Percentiles rank a stretch among this genome's conserved stretches.
Evolutionary conservation across 2,113 vertebrate species (phyloP).

Genomic region (Cheilinus undulatus): DNA sequence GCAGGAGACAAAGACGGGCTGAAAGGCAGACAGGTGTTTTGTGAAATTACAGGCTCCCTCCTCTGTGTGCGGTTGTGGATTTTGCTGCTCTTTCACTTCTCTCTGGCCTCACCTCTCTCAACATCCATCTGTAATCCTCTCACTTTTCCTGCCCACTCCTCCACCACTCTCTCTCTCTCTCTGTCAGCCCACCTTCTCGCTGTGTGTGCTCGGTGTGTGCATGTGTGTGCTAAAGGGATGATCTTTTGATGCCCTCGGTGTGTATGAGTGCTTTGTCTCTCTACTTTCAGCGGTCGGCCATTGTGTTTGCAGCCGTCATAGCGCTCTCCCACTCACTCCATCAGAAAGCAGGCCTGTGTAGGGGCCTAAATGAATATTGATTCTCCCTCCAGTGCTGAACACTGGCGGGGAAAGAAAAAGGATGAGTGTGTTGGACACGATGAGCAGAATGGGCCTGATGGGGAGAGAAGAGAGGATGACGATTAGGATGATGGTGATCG

Average conservation of each 20-base stretch:
- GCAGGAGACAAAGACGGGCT: slow-evolving; percentile 57
- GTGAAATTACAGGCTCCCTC: slow-evolving; percentile 79
- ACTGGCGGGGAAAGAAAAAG: slow-evolving; percentile 49
- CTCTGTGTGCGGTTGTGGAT: slow-evolving; percentile 74
- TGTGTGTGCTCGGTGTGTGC: background rate
- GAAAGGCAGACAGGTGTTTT: slow-evolving; percentile 70
- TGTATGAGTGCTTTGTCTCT: slow-evolving; percentile 69
- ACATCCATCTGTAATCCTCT: slow-evolving; percentile 73
- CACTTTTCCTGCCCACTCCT: slow-evolving; percentile 67
- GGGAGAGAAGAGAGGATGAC: slow-evolving; percentile 60
- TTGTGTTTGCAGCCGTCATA: slow-evolving; percentile 75
- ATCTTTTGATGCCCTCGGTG: slow-evolving; percentile 76
- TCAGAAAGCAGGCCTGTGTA: slow-evolving; percentile 75
- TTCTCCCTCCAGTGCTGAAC: slow-evolving; percentile 79
- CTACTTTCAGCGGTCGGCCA: slow-evolving; percentile 64
- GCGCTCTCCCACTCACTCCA: slow-evolving; percentile 79
- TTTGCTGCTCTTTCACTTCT: slow-evolving; percentile 71
- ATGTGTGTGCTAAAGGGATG: slow-evolving; percentile 68
- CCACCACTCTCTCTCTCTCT: slow-evolving; percentile 59
- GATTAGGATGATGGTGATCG: slow-evolving; percentile 77
- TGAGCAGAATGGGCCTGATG: slow-evolving; percentile 74
- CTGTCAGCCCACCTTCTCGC: slow-evolving; percentile 62
- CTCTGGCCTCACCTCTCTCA: slow-evolving; percentile 73
- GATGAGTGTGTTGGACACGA: slow-evolving; percentile 59
- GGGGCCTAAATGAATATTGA: slow-evolving; percentile 82